Percentiles rank a stretch among this genome's conserved stretches.
phyloP scores from a whole-genome alignment of 1,140 invertebrate species.

The Battus philenor region DNA sequence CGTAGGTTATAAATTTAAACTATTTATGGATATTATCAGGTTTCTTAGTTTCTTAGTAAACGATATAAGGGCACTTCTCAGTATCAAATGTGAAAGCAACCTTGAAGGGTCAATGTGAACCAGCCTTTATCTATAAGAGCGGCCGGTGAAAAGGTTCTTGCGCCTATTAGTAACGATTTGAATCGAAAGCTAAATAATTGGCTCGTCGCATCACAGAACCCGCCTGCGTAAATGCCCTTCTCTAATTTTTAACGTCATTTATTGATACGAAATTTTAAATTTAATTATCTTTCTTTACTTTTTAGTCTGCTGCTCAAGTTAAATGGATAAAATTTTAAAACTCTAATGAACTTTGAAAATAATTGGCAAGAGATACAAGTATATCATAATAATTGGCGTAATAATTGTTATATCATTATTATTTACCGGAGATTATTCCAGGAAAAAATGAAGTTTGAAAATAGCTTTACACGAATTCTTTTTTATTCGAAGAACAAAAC shows the following conservation, averaged over 20 bases:
- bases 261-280: slow-evolving; percentile 1
- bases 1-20: no score
- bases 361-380: no score
- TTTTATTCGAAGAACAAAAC: slow-evolving; percentile 33
- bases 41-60: no score
- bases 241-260: background rate
- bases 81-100: background rate
- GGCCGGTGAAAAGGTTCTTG: slow-evolving; percentile 32
- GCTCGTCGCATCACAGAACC: slow-evolving; percentile 18
- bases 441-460: no score
- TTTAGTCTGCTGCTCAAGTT: slow-evolving; percentile 3
- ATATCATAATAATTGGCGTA: no score
- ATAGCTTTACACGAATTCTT: no score
- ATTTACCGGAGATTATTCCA: no score
- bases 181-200: slow-evolving; percentile 39
- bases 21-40: no score
- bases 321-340: background rate
- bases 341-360: slow-evolving; percentile 1
- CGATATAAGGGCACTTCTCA: no score
- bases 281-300: background rate
- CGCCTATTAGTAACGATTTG: slow-evolving; percentile 39
- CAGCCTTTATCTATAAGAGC: slow-evolving; percentile 19
- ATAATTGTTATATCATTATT: no score
- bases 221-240: background rate
- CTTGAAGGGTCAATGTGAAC: slow-evolving; percentile 8